A percentile compares a stretch with the other conserved stretches of the same genome.
Evolutionary conservation across 2,113 vertebrate species (phyloP).

Genomic region (Pelodiscus sinensis): DNA sequence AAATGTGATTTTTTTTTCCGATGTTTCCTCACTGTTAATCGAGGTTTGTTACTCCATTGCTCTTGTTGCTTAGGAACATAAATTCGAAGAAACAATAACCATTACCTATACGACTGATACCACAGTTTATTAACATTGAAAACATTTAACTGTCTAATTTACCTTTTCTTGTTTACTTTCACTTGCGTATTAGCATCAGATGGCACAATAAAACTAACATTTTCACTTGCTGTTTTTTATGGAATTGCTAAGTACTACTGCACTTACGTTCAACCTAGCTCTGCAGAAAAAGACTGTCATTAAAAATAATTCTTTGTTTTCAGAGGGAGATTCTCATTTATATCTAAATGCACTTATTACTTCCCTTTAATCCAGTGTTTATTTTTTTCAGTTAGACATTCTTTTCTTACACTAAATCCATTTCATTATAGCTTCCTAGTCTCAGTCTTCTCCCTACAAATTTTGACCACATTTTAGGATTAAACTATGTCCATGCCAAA

Average conservation of each 20-base stretch:
- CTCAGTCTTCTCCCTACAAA: neutral
- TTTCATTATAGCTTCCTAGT: neutral
- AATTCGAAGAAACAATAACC: neutral
- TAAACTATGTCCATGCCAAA: constrained; percentile 10
- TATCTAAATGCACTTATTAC: neutral
- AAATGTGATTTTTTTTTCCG: neutral
- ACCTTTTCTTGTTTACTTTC: neutral
- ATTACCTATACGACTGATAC: neutral
- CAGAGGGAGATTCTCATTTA: neutral
- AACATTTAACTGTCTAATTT: neutral
- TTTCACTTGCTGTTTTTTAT: neutral
- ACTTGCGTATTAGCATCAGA: neutral
- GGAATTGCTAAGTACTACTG: rapidly evolving
- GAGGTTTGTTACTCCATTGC: neutral
- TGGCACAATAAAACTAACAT: neutral
- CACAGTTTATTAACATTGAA: neutral
- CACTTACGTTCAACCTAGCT: neutral
- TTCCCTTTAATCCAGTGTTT: neutral
- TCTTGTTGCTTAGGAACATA: neutral
- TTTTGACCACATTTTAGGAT: neutral
- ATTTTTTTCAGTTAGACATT: neutral
- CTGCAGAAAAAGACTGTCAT: neutral
- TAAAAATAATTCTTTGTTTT: neutral
- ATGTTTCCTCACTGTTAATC: neutral
- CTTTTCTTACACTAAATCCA: neutral